These are phyloP conservation scores for Drosophila buzzatii DNA, from an alignment of 2,888 invertebrate species.

Conservation along the genomic window DNA sequence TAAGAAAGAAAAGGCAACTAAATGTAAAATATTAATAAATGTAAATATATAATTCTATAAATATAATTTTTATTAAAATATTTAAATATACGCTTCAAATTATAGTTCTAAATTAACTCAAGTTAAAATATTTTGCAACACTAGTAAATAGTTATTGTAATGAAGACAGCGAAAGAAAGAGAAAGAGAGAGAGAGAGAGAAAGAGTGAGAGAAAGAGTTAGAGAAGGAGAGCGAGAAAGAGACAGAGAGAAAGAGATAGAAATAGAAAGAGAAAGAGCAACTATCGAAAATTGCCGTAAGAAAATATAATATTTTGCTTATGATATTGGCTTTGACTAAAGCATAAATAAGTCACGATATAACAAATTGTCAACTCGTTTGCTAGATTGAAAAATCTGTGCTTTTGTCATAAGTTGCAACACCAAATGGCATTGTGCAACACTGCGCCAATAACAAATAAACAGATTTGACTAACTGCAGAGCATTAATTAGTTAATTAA, in stretches of 20 bases:
- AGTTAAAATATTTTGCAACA: no score
- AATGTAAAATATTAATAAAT: no score
- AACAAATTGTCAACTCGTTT: not conserved
- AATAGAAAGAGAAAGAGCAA: no score
- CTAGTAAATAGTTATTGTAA: no score
- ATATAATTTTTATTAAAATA: not conserved
- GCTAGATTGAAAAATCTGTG: not conserved
- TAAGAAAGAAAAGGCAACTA: no score
- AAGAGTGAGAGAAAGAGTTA: no score
- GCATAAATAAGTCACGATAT: slow-evolving; percentile 3
- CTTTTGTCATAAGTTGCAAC: slow-evolving; percentile 17
- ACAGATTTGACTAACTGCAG: not conserved
- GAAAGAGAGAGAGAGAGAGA: no score
- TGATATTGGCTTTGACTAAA: slow-evolving; percentile 1
- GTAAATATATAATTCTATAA: no score
- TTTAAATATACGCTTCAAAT: not conserved
- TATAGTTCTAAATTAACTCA: not conserved
- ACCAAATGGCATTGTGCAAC: slow-evolving; percentile 28
- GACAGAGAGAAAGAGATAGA: no score
- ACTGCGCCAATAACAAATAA: slow-evolving; percentile 1
- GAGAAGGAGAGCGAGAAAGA: no score
- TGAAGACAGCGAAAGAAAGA: no score
- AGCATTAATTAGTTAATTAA: slow-evolving; percentile 10
- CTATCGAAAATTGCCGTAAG: no score
- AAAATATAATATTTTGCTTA: not conserved